phyloP scores from a whole-genome alignment of 2,113 vertebrate species.

The Nannospalax galili region DNA sequence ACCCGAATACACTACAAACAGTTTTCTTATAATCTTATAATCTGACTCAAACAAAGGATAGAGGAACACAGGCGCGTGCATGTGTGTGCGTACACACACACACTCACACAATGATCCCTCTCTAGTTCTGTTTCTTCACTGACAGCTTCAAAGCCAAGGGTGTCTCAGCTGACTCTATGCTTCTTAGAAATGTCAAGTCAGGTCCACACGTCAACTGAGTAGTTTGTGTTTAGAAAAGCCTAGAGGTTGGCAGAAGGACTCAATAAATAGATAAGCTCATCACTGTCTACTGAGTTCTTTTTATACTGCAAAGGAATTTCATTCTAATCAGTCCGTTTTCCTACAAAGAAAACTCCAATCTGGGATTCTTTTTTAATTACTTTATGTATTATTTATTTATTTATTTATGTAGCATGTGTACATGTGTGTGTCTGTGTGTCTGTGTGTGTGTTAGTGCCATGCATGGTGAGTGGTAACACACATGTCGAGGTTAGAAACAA shows the following conservation, averaged over 20 bases:
- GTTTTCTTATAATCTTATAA: background rate
- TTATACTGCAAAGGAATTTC: background rate
- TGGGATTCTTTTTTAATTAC: background rate
- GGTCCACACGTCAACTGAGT: background rate
- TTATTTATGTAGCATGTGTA: background rate
- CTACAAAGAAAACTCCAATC: background rate
- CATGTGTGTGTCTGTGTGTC: background rate
- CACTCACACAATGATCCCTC: background rate
- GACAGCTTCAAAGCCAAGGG: constrained; percentile 30
- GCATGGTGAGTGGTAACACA: background rate
- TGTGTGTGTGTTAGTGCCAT: background rate
- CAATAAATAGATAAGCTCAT: background rate
- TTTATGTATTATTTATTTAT: background rate
- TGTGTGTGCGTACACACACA: no score
- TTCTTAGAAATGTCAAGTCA: constrained; percentile 54
- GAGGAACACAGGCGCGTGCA: background rate
- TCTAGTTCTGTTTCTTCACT: constrained; percentile 37
- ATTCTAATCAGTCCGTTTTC: background rate
- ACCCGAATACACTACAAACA: background rate
- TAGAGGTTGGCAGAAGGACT: background rate
- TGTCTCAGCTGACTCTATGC: background rate
- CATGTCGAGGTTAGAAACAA: background rate
- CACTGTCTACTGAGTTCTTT: constrained; percentile 29
- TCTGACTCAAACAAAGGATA: constrained; percentile 39
- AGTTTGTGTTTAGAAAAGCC: constrained; percentile 25